Evolutionary conservation across 2,797 vertebrate species (phyloP).

Genomic region (Neomorphus geoffroyi): DNA sequence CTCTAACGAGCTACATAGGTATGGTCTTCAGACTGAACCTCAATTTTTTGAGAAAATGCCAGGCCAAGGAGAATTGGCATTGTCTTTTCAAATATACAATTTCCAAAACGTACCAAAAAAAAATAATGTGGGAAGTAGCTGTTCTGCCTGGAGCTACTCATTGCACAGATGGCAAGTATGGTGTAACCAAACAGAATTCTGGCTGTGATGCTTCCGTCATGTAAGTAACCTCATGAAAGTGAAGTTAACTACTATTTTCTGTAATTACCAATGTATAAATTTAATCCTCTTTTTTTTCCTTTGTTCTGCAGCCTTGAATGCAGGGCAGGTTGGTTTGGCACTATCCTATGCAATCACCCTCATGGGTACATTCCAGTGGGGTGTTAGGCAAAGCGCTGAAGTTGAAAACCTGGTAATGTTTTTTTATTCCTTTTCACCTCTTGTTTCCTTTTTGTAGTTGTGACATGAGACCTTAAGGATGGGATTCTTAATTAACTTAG

Average conservation of each 20-base stretch:
- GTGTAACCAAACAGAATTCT: not conserved
- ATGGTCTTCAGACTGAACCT: not conserved
- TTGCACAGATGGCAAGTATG: not conserved
- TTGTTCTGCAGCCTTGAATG: constrained; percentile 77
- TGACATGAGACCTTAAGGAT: not conserved
- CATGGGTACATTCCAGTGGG: constrained; percentile 97
- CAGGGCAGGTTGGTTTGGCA: constrained; percentile 89
- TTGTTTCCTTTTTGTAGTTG: constrained; percentile 8
- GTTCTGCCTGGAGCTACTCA: not conserved
- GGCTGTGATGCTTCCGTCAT: not conserved
- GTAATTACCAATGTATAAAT: not conserved
- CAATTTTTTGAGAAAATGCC: not conserved
- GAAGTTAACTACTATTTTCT: not conserved
- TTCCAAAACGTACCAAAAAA: not conserved
- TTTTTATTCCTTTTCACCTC: constrained; percentile 27
- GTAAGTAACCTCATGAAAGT: constrained; percentile 9
- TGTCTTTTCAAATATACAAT: not conserved
- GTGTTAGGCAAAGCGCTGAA: constrained; percentile 93
- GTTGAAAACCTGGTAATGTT: constrained; percentile 92
- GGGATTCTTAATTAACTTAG: not conserved
- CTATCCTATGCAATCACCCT: constrained; percentile 91
- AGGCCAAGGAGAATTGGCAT: not conserved
- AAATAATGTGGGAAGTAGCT: not conserved
- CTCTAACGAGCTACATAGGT: not conserved
- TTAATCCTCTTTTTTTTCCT: not conserved